phyloP scores from a whole-genome alignment of 1,140 invertebrate species.

The Eueides isabella region DNA sequence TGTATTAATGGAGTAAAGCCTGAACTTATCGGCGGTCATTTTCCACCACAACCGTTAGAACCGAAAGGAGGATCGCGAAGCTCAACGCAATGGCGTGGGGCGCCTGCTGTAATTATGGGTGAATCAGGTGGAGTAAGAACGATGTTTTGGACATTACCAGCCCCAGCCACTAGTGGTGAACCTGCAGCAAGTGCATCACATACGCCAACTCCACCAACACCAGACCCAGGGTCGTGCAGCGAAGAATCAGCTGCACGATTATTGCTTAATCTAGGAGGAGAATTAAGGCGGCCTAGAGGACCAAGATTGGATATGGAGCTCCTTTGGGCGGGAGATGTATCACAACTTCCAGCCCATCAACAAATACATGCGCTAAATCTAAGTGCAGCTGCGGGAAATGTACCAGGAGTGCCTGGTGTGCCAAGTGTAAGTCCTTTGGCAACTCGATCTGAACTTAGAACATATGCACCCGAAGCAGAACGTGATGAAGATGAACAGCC shows the following conservation, averaged over 20 bases:
- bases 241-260: conserved; percentile 92
- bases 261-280: conserved; percentile 90
- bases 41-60: conserved; percentile 83
- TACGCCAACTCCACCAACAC: conserved; percentile 80
- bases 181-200: conserved; percentile 77
- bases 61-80: conserved; percentile 83
- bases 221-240: conserved; percentile 77
- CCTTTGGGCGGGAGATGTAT: conserved; percentile 93
- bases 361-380: conserved; percentile 92
- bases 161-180: conserved; percentile 78
- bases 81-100: conserved; percentile 84
- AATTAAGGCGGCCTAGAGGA: conserved; percentile 82
- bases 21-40: conserved; percentile 88
- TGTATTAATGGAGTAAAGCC: conserved; percentile 90
- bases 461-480: conserved; percentile 83
- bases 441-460: conserved; percentile 71
- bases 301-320: conserved; percentile 95
- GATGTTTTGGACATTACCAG: conserved; percentile 93
- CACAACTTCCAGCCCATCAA: conserved; percentile 90
- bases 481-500: conserved; percentile 95
- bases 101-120: conserved; percentile 95
- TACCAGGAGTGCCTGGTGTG: conserved; percentile 68
- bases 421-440: conserved; percentile 73
- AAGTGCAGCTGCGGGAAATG: conserved; percentile 83
- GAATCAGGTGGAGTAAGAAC: conserved; percentile 94